phyloP scores from a whole-genome alignment of 1,140 invertebrate genomes.

The Drosophila tsacasi region DNA sequence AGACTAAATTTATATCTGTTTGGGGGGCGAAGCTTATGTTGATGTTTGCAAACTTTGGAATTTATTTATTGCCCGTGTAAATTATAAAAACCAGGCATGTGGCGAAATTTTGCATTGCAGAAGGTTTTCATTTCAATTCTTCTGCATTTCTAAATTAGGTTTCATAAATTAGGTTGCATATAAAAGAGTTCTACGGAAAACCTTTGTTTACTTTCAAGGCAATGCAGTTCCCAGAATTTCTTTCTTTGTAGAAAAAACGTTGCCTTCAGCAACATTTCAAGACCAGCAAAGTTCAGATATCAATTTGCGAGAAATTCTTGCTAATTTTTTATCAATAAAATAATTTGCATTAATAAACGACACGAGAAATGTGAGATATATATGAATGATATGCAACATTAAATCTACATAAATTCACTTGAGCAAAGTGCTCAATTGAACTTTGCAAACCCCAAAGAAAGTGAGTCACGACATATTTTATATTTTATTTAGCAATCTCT shows the following conservation, averaged over 20 bases:
- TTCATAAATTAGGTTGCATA: background rate
- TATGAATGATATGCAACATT: background rate
- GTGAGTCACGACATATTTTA: constrained; percentile 9
- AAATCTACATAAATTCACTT: constrained; percentile 5
- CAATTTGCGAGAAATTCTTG: background rate
- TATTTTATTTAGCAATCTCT: constrained; percentile 7
- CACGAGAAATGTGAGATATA: background rate
- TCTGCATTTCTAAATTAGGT: background rate
- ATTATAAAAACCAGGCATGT: constrained; percentile 22
- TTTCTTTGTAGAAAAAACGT: background rate
- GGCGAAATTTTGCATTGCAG: background rate
- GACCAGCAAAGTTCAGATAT: background rate
- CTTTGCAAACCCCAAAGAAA: background rate
- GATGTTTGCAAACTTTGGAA: constrained; percentile 15
- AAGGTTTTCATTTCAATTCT: background rate
- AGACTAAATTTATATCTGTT: background rate
- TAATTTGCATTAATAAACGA: constrained; percentile 8
- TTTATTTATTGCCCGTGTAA: constrained; percentile 17
- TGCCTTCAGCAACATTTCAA: background rate
- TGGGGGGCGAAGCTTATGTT: background rate
- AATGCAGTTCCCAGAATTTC: background rate
- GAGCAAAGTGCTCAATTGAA: constrained; percentile 5
- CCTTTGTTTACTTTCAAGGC: background rate
- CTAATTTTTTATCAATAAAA: constrained; percentile 8
- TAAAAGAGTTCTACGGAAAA: background rate